phyloP scores from a whole-genome alignment of 37 sponge, comb jelly and placozoan species.

The Bolinopsis microptera region DNA sequence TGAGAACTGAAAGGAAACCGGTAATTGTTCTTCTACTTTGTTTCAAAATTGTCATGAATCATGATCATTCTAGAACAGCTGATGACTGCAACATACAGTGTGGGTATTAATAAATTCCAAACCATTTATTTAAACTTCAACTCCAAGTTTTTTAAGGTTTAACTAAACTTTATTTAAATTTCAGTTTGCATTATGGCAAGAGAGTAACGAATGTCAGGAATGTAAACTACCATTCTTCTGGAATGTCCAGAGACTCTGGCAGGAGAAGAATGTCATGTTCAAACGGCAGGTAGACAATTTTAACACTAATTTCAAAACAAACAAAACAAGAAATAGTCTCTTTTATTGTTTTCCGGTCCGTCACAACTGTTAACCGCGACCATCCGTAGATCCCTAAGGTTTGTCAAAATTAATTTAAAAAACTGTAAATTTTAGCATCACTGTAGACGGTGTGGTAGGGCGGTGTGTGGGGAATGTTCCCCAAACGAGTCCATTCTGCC shows the following conservation, averaged over 20 bases:
- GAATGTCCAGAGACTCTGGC: slow-evolving; percentile 95
- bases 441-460: slow-evolving; percentile 95
- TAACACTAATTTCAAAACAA: not conserved
- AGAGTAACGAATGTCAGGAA: slow-evolving; percentile 81
- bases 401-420: no score
- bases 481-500: slow-evolving; percentile 80
- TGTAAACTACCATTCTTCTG: slow-evolving; percentile 95
- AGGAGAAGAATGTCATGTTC: slow-evolving; percentile 77
- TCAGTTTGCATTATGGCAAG: slow-evolving; percentile 89
- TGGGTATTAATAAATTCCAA: no score
- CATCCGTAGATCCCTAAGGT: not conserved
- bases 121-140: no score
- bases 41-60: not conserved
- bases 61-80: no score
- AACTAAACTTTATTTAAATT: no score
- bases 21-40: slow-evolving; percentile 39
- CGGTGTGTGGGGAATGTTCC: slow-evolving; percentile 85
- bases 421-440: slow-evolving; percentile 95
- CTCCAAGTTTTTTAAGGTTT: no score
- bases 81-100: no score
- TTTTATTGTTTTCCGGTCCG: not conserved
- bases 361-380: not conserved
- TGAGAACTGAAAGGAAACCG: slow-evolving; percentile 81
- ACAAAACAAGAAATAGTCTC: not conserved
- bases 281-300: slow-evolving; percentile 89